These are phyloP conservation scores for Daubentonia madagascariensis DNA, from an alignment of 2,113 vertebrate genomes.

Conservation along the genomic window DNA sequence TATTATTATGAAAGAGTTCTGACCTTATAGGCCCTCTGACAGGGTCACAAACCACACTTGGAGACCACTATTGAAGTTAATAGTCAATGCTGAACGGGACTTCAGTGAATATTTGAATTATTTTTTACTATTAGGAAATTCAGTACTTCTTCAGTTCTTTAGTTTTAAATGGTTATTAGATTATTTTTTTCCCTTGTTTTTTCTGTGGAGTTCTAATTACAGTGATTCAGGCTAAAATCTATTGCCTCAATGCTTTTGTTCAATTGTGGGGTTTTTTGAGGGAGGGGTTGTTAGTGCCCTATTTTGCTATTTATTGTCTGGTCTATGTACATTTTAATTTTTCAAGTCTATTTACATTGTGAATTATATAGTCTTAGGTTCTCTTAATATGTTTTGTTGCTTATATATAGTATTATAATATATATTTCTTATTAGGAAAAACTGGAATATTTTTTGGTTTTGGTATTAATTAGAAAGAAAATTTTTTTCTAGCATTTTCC, in stretches of 20 bases:
- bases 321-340: background rate
- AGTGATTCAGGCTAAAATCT: background rate
- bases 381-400: background rate
- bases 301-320: background rate
- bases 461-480: slow-evolving; percentile 4
- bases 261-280: background rate
- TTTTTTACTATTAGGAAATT: background rate
- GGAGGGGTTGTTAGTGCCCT: background rate
- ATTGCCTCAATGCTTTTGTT: background rate
- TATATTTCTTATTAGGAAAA: background rate
- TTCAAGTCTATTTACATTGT: background rate
- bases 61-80: background rate
- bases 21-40: background rate
- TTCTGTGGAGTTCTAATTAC: background rate
- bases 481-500: background rate
- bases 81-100: background rate
- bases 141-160: background rate
- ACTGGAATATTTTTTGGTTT: background rate
- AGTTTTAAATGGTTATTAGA: background rate
- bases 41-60: background rate
- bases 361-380: background rate
- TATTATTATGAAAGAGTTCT: background rate
- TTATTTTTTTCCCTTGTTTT: background rate
- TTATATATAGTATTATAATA: background rate
- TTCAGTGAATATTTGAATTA: background rate